Evolutionary conservation across 2,888 invertebrate species (phyloP).

Genomic region (Matsumyia berberina): DNA sequence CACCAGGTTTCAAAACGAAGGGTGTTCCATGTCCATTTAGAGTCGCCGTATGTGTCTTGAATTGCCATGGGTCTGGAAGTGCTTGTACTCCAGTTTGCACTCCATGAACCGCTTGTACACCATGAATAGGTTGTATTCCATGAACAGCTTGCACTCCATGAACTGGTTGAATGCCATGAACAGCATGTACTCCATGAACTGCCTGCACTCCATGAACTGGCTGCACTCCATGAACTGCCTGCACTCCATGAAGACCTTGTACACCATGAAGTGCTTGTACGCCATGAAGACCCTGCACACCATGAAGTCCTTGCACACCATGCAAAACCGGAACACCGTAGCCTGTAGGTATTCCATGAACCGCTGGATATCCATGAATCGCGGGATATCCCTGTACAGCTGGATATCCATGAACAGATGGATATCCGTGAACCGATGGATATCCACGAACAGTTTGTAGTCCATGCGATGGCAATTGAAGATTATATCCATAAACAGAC

Average conservation of each 20-base stretch:
- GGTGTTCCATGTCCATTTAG: conserved; percentile 77
- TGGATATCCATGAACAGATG: conserved; percentile 42
- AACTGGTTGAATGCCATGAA: conserved; percentile 29
- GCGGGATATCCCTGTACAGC: conserved; percentile 70
- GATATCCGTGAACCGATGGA: conserved; percentile 39
- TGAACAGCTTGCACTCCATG: conserved; percentile 65
- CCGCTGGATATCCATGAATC: conserved; percentile 44
- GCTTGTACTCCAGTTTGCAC: conserved; percentile 63
- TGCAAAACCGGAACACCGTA: conserved; percentile 26
- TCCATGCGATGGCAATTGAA: conserved; percentile 79
- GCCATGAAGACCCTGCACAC: conserved; percentile 22
- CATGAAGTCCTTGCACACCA: conserved; percentile 18
- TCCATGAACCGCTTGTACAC: conserved; percentile 30
- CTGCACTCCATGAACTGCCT: conserved; percentile 72
- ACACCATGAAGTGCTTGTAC: conserved; percentile 36
- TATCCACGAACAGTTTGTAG: conserved; percentile 52
- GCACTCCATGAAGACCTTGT: conserved; percentile 44
- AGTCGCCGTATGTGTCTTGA: conserved; percentile 28
- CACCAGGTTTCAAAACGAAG: conserved; percentile 81
- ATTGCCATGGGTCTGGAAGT: conserved; percentile 49
- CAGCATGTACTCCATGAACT: conserved; percentile 2
- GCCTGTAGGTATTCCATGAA: conserved; percentile 50
- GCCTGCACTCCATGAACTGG: conserved; percentile 65
- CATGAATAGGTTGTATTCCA: conserved; percentile 72
- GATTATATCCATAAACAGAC: conserved; percentile 81